These are phyloP conservation scores for Ypsolopha scabrella DNA, from an alignment of 2,888 invertebrate species.

Conservation along the genomic window DNA sequence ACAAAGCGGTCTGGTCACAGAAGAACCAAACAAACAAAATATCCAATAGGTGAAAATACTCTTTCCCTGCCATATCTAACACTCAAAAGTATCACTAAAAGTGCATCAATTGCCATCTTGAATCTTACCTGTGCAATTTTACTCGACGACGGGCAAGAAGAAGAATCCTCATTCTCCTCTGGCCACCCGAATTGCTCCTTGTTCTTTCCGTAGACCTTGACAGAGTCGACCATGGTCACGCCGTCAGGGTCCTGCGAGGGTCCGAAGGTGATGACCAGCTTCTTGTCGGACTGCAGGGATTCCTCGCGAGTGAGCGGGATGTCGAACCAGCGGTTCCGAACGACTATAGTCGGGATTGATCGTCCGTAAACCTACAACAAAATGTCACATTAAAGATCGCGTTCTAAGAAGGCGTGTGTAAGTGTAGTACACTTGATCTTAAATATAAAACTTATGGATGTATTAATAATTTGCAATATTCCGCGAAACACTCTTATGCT, in stretches of 20 bases:
- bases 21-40: too few species aligned
- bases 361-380: conserved; percentile 75
- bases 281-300: conserved; percentile 91
- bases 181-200: conserved; percentile 98
- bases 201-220: conserved; percentile 93
- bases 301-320: conserved; percentile 95
- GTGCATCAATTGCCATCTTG: too few species aligned
- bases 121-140: conserved; percentile 46
- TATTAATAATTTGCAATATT: too few species aligned
- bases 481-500: too few species aligned
- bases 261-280: conserved; percentile 85
- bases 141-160: conserved; percentile 53
- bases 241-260: conserved; percentile 89
- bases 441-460: too few species aligned
- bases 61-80: too few species aligned
- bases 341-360: conserved; percentile 76
- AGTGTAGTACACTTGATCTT: too few species aligned
- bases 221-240: conserved; percentile 93
- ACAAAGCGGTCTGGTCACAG: too few species aligned
- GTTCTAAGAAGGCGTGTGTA: too few species aligned
- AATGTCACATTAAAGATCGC: neutral
- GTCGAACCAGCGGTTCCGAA: conserved; percentile 93
- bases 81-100: too few species aligned
- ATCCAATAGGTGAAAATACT: too few species aligned
- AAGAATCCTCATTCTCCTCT: conserved; percentile 89